These are phyloP conservation scores for Drosophila meridiana DNA, from an alignment of 2,888 invertebrate species.

Conservation along the genomic window DNA sequence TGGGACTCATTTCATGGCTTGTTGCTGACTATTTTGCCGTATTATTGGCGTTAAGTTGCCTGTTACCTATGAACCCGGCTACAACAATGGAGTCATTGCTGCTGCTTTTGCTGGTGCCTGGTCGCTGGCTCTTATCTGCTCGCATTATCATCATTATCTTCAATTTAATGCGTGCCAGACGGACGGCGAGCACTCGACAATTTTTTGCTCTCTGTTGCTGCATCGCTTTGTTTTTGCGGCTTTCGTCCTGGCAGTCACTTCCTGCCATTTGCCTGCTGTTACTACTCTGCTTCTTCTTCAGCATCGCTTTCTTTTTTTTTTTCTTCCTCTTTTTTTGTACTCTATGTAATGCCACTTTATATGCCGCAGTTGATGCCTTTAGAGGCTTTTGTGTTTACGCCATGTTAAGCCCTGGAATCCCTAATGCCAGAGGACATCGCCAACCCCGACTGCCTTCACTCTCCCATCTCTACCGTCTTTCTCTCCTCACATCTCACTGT, in stretches of 20 bases:
- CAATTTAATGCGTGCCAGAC: conserved; percentile 78
- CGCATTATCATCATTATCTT: conserved; percentile 80
- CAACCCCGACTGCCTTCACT: conserved; percentile 24
- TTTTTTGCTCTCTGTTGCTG: conserved; percentile 47
- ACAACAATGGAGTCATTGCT: conserved; percentile 21
- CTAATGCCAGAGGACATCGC: conserved; percentile 72
- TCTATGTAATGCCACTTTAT: conserved; percentile 82
- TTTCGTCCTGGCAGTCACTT: conserved; percentile 57
- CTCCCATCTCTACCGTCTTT: not conserved
- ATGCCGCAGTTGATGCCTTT: conserved; percentile 83
- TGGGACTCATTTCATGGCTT: conserved; percentile 71
- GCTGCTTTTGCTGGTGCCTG: conserved; percentile 13
- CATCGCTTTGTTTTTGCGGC: conserved; percentile 57
- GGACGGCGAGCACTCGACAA: conserved; percentile 73
- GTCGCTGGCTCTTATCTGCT: conserved; percentile 52
- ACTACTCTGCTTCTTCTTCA: conserved; percentile 11
- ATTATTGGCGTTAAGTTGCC: conserved; percentile 79
- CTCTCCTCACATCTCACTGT: not conserved
- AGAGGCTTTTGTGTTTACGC: conserved; percentile 81
- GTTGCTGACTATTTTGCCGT: conserved; percentile 63
- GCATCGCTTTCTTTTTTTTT: not conserved
- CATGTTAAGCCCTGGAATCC: conserved; percentile 81
- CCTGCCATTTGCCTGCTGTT: conserved; percentile 62
- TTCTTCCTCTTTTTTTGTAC: conserved; percentile 43
- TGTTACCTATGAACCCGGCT: conserved; percentile 71